Evolutionary conservation across 2,113 vertebrate species (phyloP).

Genomic region (Tupaia tana): DNA sequence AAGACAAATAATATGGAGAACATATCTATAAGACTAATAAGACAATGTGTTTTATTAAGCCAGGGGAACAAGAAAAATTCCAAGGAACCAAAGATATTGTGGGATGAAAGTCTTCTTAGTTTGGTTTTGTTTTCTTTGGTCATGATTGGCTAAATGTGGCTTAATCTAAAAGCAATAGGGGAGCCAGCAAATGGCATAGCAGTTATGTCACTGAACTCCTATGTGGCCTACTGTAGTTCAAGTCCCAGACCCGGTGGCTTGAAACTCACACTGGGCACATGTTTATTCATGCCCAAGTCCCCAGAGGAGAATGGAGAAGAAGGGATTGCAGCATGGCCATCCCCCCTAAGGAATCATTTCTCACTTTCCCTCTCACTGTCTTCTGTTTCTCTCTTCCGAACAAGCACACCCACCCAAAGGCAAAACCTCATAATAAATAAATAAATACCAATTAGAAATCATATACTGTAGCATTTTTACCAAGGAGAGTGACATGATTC

Average conservation of each 20-base stretch:
- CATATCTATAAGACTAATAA: neutral
- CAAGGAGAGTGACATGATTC: neutral
- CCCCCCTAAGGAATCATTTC: no score
- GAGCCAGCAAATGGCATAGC: neutral
- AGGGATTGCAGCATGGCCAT: no score
- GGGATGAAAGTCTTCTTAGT: neutral
- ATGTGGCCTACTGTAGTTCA: no score
- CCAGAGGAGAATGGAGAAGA: no score
- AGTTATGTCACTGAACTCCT: no score
- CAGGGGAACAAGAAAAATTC: no score
- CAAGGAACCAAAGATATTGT: rapidly evolving
- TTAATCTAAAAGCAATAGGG: neutral
- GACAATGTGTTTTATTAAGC: neutral
- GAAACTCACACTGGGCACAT: no score
- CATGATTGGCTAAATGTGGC: neutral
- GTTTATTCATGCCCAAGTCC: no score
- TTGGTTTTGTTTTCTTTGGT: neutral
- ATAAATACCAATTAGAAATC: neutral
- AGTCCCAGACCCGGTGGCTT: no score
- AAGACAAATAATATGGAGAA: neutral
- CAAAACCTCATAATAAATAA: neutral
- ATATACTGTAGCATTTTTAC: neutral
- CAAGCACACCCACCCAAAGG: no score
- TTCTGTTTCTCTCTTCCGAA: no score
- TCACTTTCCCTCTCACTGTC: no score